Evolutionary conservation across 2,888 invertebrate species (phyloP).

Genomic region (Calephelis perditalis): DNA sequence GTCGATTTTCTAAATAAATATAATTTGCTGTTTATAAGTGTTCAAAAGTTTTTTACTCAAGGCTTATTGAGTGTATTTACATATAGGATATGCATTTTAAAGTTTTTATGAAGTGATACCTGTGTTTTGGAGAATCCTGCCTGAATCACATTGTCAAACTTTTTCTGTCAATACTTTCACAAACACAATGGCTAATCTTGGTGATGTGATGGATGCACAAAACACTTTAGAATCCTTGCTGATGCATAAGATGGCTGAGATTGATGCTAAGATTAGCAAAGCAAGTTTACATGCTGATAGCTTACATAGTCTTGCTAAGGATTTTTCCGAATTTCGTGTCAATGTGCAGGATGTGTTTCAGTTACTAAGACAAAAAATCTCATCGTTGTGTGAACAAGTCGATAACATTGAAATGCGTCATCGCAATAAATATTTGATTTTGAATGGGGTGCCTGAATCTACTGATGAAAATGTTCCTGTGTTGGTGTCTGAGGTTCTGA

Average conservation of each 20-base stretch:
- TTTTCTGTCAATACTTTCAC: not conserved
- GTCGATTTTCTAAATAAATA: no score
- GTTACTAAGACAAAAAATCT: not conserved
- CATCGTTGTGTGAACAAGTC: not conserved
- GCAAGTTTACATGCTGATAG: not conserved
- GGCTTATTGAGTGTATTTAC: no score
- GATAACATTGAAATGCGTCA: not conserved
- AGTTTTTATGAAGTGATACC: no score
- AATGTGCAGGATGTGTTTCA: not conserved
- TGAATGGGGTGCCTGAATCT: not conserved
- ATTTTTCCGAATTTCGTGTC: not conserved
- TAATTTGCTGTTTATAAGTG: no score
- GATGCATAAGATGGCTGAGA: not conserved
- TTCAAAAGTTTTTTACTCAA: no score
- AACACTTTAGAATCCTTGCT: not conserved
- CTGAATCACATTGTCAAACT: not conserved
- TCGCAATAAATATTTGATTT: not conserved
- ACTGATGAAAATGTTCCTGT: not conserved
- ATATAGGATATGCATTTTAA: no score
- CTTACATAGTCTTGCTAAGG: not conserved
- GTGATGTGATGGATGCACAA: not conserved
- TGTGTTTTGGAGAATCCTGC: not conserved
- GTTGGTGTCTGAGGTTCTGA: not conserved
- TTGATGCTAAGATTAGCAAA: not conserved
- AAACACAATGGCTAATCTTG: not conserved